Evolutionary conservation across 1,140 invertebrate species (phyloP), one percentile per base, ranked within the genome.

Genomic region (Apis florea): DNA sequence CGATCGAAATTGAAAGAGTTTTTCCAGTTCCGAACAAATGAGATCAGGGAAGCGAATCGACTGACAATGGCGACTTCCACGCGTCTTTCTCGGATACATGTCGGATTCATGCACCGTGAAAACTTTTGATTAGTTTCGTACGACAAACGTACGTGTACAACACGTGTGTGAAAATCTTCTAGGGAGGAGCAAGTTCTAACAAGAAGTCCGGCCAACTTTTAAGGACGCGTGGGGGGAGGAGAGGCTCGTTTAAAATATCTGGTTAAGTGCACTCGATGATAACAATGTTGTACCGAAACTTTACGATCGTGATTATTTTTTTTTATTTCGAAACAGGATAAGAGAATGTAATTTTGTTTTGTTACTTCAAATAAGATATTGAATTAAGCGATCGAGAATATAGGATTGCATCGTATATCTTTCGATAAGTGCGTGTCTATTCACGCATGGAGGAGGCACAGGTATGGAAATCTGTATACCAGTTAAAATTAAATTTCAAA

Each of bases 1-100:
- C 79, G 71, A 80, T 80, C 71, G 71, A 81, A 81, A 81, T 75
- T 67, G 71, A 67, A 81, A 75, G 72, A 75, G 72, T 81, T 81
- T 81, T 81, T 72, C 61, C 63, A 74, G 72, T 21, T 24, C 47
- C 63, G 79, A 66, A 66, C 71, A 81, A 81, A 81, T 67, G 79
- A 81, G 71, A 81, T 68, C 63, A 17, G 54, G 72, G 13, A 53
- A 59, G 53, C 54, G 79, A 81, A 81, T 59, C 63, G 79, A 75
- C 72, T 74, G 72, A 75, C 79, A 75, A 81, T 81, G 51, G 61
- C 71, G 24, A 26, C 71, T 67, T 80, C 61, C 61, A 53, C 67
- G 64, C 61, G n/a, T 40, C 59, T 47, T 24, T 24, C n/a, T 26
- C 53, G 15, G 21, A 40, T 67, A 17, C 40, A 63, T 75, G 58